phyloP scores from a whole-genome alignment of 1,140 invertebrate genomes.

The Atta cephalotes region DNA sequence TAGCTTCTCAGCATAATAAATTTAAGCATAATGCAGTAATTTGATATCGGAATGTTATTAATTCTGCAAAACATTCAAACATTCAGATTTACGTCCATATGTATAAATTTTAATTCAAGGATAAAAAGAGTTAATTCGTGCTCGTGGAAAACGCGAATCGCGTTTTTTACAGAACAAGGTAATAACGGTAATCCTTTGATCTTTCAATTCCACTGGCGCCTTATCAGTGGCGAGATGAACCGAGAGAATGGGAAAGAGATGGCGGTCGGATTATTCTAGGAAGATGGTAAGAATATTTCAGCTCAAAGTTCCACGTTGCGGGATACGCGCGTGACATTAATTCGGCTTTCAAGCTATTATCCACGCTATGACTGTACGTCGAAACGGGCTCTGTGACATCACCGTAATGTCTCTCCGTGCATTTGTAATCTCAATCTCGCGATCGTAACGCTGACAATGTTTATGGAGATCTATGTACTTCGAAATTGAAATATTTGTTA shows the following conservation, averaged over 20 bases:
- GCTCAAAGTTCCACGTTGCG: neutral
- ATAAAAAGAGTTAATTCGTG: conserved; percentile 20
- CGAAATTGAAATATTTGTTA: conserved; percentile 49
- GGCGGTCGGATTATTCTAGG: conserved; percentile 46
- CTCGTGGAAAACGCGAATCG: conserved; percentile 68
- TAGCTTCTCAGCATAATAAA: neutral
- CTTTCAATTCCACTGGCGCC: conserved; percentile 77
- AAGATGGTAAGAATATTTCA: conserved; percentile 56
- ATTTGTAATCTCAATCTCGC: conserved; percentile 51
- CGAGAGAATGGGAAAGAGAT: conserved; percentile 50
- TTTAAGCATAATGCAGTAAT: neutral
- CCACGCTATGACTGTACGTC: conserved; percentile 3
- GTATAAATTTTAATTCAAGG: conserved; percentile 29
- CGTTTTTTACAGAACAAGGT: conserved; percentile 13
- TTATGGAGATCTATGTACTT: conserved; percentile 24
- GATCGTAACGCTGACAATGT: conserved; percentile 48
- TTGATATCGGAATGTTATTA: neutral
- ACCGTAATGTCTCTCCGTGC: conserved; percentile 37
- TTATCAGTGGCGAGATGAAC: conserved; percentile 43
- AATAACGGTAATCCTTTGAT: conserved; percentile 78
- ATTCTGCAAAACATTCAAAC: neutral
- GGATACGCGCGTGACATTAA: conserved; percentile 54
- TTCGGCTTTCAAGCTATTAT: conserved; percentile 56
- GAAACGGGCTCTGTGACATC: conserved; percentile 43
- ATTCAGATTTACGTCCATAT: neutral